Base-by-base conservation (phyloP, 2,888 invertebrate genomes). In the Anticlea derivata region DNA sequence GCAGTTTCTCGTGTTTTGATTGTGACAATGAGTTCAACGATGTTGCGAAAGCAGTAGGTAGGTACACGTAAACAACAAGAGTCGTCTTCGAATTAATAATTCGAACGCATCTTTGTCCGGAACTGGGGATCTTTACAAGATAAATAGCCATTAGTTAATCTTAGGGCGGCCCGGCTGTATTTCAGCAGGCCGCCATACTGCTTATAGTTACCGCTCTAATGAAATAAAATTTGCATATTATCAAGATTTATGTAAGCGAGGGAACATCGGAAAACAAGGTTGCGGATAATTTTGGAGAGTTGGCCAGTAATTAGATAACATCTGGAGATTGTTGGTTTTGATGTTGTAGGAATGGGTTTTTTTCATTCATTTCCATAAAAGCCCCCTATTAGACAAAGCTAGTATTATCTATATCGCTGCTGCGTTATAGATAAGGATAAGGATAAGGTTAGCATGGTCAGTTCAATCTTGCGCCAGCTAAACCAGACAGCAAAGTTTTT, bases 61-160 rank as follows among this genome's bases (percentile, higher is more conserved):
- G n/a, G n/a, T 30, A 33, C 23, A 30, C 27, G 26, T 38, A 51
- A 35, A 40, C 29, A 58, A 57, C 51, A 63, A 65, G 50, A 37
- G 10, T 41, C 39, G 34, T 26, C 52, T 47, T 60, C 58, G 66
- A 78, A 80, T 84, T 81, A 83, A 83, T 83, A 83, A 79, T 80
- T 75, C 69, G 65, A 66, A 74, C 77, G 75, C 75, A 79, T 83
- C 76, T 78, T 80, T 65, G 71, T 70, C 72, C 67, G 74, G 12
- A 75, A 67, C 66, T 70, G 66, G 68, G 79, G 79, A 81, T 80
- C 83, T 80, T 78, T 83, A 80, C 80, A 87, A 88, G 89, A 90
- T 89, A 89, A 89, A 90, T 84, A 85, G 86, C 86, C 82, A 89
- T 90, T 89, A 89, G 87, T 78, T 89, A 90, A 90, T 87, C 89